These are phyloP conservation scores for Pangasius krempfi DNA, from an alignment of 2,797 vertebrate species.

Conservation along the genomic window DNA sequence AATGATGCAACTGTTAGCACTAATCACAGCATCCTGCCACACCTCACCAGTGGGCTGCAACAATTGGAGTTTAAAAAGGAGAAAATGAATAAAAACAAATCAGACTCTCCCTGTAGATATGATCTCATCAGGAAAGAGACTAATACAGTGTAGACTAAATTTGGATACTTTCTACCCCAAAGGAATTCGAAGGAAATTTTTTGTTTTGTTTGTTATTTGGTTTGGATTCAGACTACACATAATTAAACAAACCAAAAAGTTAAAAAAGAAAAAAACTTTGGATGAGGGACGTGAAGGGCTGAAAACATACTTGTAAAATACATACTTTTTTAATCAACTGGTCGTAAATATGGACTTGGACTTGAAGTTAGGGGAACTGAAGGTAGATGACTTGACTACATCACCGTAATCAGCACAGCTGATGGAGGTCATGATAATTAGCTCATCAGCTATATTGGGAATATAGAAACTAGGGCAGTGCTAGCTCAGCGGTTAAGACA, in stretches of 20 bases:
- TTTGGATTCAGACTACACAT: background rate
- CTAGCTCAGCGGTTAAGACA: background rate
- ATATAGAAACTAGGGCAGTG: background rate
- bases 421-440: background rate
- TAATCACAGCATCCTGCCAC: conserved; percentile 32
- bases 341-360: background rate
- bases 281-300: background rate
- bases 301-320: background rate
- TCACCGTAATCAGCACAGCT: no score
- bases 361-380: background rate
- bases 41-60: background rate
- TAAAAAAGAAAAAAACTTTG: background rate
- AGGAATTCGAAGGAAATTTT: background rate
- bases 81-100: conserved; percentile 10
- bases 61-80: conserved; percentile 1
- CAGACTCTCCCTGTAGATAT: background rate
- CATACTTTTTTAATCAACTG: background rate
- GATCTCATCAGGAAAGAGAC: conserved; percentile 14
- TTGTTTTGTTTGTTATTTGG: background rate
- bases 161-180: background rate
- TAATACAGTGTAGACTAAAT: background rate
- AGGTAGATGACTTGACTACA: background rate
- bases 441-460: background rate
- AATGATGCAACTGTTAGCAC: conserved; percentile 31
- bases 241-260: background rate